These are phyloP conservation scores for Meganola albula DNA, from an alignment of 2,888 invertebrate species.

Conservation along the genomic window DNA sequence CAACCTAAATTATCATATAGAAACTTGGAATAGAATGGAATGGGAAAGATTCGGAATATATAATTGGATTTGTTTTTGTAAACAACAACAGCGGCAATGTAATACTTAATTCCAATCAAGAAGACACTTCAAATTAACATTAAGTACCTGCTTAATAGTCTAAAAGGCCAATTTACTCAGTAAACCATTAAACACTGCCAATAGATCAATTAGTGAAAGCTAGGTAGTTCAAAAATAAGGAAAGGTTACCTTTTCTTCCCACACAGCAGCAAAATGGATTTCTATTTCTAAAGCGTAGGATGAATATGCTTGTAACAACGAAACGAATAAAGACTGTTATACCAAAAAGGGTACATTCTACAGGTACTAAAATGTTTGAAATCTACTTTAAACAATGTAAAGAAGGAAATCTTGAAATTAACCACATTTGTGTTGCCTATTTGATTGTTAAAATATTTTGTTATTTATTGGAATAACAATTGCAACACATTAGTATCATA, in stretches of 20 bases:
- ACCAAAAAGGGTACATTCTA: conserved; percentile 21
- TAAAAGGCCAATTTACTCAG: conserved; percentile 19
- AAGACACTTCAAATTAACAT: conserved; percentile 15
- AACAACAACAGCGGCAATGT: too few species aligned
- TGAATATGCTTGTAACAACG: conserved; percentile 22
- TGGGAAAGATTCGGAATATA: too few species aligned
- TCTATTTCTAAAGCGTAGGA: conserved; percentile 32
- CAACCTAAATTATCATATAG: too few species aligned
- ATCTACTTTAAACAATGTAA: too few species aligned
- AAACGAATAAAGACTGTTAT: conserved; percentile 24
- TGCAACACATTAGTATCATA: too few species aligned
- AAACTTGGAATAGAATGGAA: too few species aligned
- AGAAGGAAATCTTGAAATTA: too few species aligned
- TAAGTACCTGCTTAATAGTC: conserved; percentile 8
- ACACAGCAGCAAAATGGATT: conserved; percentile 30
- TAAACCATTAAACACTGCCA: conserved; percentile 10
- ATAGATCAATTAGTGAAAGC: conserved; percentile 22
- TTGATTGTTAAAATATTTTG: too few species aligned
- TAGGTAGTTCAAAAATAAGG: conserved; percentile 18
- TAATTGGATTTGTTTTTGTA: too few species aligned
- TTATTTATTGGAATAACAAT: too few species aligned
- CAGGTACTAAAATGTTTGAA: conserved; percentile 13
- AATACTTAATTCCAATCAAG: conserved; percentile 9
- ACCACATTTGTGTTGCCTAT: too few species aligned
- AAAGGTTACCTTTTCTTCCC: conserved; percentile 25